A percentile compares a stretch with the other conserved stretches of the same genome.
phyloP scores from a whole-genome alignment of 1,140 invertebrate species.

The Melitaea cinxia region DNA sequence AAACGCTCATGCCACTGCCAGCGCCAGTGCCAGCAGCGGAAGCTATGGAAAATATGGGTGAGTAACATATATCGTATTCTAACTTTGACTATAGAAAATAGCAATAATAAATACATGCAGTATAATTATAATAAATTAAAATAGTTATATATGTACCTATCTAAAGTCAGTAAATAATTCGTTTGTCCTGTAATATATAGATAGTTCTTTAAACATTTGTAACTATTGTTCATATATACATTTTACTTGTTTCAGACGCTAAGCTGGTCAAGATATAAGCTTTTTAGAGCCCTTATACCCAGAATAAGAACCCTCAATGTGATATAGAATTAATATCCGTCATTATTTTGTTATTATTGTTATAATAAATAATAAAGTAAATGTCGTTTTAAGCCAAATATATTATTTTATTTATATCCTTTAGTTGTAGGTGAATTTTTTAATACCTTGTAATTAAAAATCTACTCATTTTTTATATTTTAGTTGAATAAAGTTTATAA shows the following conservation, averaged over 20 bases:
- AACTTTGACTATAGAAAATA: not conserved
- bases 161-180: no score
- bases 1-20: constrained; percentile 39
- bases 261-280: constrained; percentile 27
- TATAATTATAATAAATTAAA: not conserved
- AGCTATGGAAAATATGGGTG: constrained; percentile 58
- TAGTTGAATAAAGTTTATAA: no score
- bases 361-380: constrained; percentile 7
- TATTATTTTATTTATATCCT: not conserved
- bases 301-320: constrained; percentile 38
- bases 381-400: not conserved
- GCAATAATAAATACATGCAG: not conserved
- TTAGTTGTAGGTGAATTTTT: no score
- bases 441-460: no score
- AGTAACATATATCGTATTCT: constrained; percentile 8
- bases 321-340: constrained; percentile 41
- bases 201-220: not conserved
- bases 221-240: not conserved
- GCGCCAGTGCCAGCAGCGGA: constrained; percentile 39
- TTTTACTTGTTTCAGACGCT: constrained; percentile 51
- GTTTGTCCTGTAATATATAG: not conserved
- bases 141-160: no score
- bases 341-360: constrained; percentile 15
- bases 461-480: no score
- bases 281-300: not conserved